Evolutionary conservation across 2,113 vertebrate species (phyloP), one percentile per base, ranked within the genome.

Genomic region (Nerophis ophidion): DNA sequence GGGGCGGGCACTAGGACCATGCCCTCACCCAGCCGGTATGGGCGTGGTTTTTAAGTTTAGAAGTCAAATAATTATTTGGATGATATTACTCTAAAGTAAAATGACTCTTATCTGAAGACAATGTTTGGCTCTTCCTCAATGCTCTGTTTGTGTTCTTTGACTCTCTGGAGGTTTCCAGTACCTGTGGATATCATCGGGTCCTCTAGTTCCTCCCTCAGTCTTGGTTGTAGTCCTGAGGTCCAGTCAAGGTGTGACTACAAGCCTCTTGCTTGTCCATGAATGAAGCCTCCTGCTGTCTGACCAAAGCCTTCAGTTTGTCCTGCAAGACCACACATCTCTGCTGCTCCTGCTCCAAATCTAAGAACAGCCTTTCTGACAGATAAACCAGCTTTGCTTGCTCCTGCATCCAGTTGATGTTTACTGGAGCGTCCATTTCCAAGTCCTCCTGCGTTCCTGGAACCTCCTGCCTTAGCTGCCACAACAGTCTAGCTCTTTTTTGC

Each of bases 301-400:
- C 84, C 33, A 90, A 63, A 0, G 48, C 34, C 0, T 86, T 88
- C 62, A 86, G 75, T 69, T 84, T 88, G 46, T 71, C 81, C 75
- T 84, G 77, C 57, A 86, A 80, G 3, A 82, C 81, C 63, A 84
- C 82, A 58, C 80, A 83, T 45, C 86, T 77, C 14, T 71, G 84
- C 63, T 90, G 63, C 65, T 92, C 89, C 54, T 85, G 89, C 38
- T 93, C 89, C 6, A 89, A 84, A 66, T 92, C 89, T 8, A 90
- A 68, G 0, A 82, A 81, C 26, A 94, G 76, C 72, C 86, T 90
- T 72, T 91, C 92, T 9, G 89, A 87, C 0, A 93, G 63, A 0
- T 95, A 98, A 61, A 91, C 92, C 35, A 94, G 72, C 75, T 92
- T 93, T 55, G 89, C 93, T 77, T 94, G 93, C 60, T 92, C 81